Conservation (phyloP, 1,140 invertebrate species). For the Condylostylus longicornis region DNA sequence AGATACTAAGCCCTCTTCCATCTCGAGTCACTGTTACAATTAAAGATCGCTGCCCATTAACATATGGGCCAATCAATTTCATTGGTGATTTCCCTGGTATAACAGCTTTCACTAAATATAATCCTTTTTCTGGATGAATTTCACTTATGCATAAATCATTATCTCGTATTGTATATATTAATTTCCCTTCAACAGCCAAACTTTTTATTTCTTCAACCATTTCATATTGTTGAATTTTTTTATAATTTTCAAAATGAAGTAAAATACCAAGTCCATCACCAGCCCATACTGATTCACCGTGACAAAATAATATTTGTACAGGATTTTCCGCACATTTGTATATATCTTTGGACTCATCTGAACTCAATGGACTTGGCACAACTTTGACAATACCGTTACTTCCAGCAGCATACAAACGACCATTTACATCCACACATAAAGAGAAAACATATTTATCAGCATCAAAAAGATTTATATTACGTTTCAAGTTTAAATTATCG, state of each 20-base stretch:
- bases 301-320: background rate
- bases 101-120: conserved; percentile 14
- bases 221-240: conserved; percentile 5
- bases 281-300: conserved; percentile 1
- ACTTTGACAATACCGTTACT: too few species aligned
- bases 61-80: conserved; percentile 16
- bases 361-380: too few species aligned
- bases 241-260: conserved; percentile 1
- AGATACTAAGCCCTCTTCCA: conserved; percentile 23
- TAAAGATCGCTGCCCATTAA: conserved; percentile 14
- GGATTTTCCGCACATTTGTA: too few species aligned
- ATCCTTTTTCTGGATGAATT: background rate
- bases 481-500: conserved; percentile 3
- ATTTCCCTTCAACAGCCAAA: conserved; percentile 2
- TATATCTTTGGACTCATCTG: too few species aligned
- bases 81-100: conserved; percentile 25
- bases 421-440: too few species aligned
- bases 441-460: too few species aligned
- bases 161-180: background rate
- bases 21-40: conserved; percentile 24
- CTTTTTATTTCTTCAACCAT: conserved; percentile 3
- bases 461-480: too few species aligned
- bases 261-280: conserved; percentile 6
- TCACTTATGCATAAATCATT: background rate
- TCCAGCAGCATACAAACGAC: too few species aligned